A percentile compares a stretch with the other conserved stretches of the same genome.
Conservation (phyloP, 2,113 vertebrate species). For the Illadopsis cleaveri region DNA sequence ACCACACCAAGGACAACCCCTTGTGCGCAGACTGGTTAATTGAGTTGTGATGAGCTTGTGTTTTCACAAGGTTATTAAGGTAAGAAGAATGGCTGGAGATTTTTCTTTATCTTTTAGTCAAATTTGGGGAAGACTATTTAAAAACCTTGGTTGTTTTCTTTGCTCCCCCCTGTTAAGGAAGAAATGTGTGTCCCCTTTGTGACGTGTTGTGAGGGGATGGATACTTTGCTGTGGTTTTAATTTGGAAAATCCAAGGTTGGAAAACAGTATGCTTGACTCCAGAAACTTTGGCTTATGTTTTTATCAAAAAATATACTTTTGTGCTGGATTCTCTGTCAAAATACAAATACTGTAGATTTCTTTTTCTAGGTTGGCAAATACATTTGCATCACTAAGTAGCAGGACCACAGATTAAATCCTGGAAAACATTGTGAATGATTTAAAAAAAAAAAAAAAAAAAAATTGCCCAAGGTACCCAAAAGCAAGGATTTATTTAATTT, state of each 20-base stretch:
- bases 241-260: neutral
- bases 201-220: rapidly evolving
- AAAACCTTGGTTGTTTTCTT: neutral
- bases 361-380: neutral
- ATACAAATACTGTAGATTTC: neutral
- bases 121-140: neutral
- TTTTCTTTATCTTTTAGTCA: neutral
- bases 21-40: neutral
- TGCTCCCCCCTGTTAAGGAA: rapidly evolving
- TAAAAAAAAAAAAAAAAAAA: neutral
- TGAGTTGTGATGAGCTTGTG: neutral
- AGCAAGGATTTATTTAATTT: neutral
- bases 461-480: neutral
- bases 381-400: neutral
- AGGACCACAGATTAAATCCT: neutral
- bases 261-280: neutral
- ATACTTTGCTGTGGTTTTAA: neutral
- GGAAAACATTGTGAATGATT: neutral
- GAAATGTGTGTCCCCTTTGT: rapidly evolving
- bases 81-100: neutral
- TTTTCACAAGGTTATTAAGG: neutral
- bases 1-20: neutral
- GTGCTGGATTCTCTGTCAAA: neutral
- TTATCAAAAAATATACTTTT: neutral
- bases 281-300: neutral